Evolutionary conservation across 2,888 invertebrate genomes (phyloP), one percentile per base, ranked within the genome.

Genomic region (Mythimna pallens): DNA sequence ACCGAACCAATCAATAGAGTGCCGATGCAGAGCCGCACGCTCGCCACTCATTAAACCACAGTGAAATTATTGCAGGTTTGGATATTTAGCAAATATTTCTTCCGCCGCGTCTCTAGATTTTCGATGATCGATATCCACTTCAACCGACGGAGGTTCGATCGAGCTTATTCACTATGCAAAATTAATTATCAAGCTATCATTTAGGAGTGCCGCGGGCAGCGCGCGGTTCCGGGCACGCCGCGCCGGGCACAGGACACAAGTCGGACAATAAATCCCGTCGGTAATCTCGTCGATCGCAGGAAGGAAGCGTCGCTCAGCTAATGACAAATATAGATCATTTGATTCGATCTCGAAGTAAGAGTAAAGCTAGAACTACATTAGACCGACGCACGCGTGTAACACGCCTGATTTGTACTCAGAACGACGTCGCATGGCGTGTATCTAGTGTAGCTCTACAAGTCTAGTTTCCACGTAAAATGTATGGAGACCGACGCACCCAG

Each of bases 101-200:
- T 68, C 65, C 70, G 20, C 70, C n/a, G 62, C 36, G 34, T 34
- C 64, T 65, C 54, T 54, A 75, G 34, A 62, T 22, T 61, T 73
- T 63, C 8, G 47, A 58, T 70, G 63, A 65, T 78, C 73, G 22
- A 76, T 74, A 72, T 63, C 25, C n/a, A n/a, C n/a, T 52, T 52
- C n/a, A 58, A 68, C 70, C 57, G 40, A 66, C 57, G 40, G 50
- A 67, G 43, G 61, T 71, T 70, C 69, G 58, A 65, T 71, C 25
- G 54, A 40, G 70, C 22, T 76, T 72, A 66, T 73, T 77, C 66
- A 73, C 80, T 77, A 71, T 76, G 70, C 57, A 50, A 77, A 74
- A 81, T 84, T 73, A 80, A 84, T 86, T 76, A 85, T 70, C 75
- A 74, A 75, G 71, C 78, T 78, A 78, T 79, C 54, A 78, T 76